Evolutionary conservation across 92 coral and sea anemone genomes (phyloP).

Genomic region (Pocillopora grandis): DNA sequence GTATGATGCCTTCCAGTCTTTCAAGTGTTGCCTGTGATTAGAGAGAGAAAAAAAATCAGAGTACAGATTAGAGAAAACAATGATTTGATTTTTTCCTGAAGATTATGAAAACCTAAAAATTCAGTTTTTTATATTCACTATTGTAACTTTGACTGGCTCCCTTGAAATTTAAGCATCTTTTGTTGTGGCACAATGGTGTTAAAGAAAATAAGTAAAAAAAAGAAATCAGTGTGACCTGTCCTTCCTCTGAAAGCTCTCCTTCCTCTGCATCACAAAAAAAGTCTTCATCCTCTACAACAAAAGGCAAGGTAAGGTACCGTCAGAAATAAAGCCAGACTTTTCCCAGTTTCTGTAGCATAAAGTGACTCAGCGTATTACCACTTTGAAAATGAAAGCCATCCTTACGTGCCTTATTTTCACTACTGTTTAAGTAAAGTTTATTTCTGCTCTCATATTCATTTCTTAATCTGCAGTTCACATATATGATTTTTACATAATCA

Average conservation of each 20-base stretch:
- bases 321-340: background rate
- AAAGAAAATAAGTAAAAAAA: background rate
- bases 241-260: slow-evolving; percentile 82
- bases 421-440: no score
- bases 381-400: no score
- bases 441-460: no score
- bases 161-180: no score
- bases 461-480: no score
- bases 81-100: background rate
- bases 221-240: slow-evolving; percentile 59
- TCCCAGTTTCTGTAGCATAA: background rate
- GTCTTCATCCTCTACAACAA: slow-evolving; percentile 73
- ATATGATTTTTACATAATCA: no score
- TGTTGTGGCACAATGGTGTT: background rate
- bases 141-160: no score
- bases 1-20: slow-evolving; percentile 75
- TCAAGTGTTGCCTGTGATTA: slow-evolving; percentile 80
- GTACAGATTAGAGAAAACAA: background rate
- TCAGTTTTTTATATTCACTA: no score
- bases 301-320: background rate
- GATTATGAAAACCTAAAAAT: no score
- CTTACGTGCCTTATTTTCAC: no score
- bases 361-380: no score
- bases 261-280: slow-evolving; percentile 85
- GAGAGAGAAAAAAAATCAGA: no score